Conservation (phyloP, 2,113 vertebrate species). For the Leptosomus discolor region DNA sequence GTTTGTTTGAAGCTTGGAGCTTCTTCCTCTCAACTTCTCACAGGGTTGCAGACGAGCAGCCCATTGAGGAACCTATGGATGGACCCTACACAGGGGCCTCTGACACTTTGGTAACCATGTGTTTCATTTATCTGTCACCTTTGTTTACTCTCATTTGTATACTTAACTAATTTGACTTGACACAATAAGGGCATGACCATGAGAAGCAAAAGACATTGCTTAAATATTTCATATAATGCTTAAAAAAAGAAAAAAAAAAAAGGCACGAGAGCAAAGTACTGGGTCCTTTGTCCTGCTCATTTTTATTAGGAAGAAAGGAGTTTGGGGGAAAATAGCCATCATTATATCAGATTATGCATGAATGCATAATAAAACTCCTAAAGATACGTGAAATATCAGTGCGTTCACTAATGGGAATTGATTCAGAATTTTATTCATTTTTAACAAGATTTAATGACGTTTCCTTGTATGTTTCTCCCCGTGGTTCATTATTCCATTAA, state of each 20-base stretch:
- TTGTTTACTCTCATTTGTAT: conserved; percentile 73
- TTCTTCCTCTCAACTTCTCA: not conserved
- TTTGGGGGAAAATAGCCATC: conserved; percentile 16
- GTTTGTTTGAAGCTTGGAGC: not conserved
- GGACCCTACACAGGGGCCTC: not conserved
- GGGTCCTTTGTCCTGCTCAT: not conserved
- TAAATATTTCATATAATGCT: conserved; percentile 78
- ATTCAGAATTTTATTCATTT: conserved; percentile 79
- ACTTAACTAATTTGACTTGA: conserved; percentile 76
- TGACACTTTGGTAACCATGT: conserved; percentile 37
- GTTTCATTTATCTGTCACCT: conserved; percentile 77
- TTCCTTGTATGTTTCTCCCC: conserved; percentile 68
- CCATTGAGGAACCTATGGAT: not conserved
- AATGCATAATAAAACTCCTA: conserved; percentile 71
- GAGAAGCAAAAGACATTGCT: conserved; percentile 67
- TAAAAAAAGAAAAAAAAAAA: not conserved
- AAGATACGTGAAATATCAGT: conserved; percentile 50
- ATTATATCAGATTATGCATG: conserved; percentile 38
- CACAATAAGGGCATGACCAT: conserved; percentile 78
- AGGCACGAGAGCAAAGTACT: not conserved
- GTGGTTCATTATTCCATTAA: conserved; percentile 72
- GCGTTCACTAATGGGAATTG: conserved; percentile 73
- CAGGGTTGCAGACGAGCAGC: not conserved
- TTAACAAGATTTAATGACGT: conserved; percentile 79
- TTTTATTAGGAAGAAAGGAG: conserved; percentile 56